Conservation (phyloP, 37 sponge, comb jelly and placozoan species). For the Ianthella basta region DNA sequence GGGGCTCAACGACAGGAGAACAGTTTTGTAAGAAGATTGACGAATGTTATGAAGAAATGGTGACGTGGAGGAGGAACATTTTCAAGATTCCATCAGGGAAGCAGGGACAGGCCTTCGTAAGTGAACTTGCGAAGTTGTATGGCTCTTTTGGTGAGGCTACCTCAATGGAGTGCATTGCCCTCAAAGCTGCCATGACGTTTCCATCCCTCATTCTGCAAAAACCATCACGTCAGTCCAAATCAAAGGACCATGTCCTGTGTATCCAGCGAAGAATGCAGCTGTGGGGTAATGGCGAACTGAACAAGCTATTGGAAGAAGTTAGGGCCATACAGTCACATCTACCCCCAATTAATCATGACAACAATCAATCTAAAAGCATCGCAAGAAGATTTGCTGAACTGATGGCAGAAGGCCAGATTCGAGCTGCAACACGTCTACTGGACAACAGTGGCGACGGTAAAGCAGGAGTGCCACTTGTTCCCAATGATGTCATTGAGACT, state of each 20-base stretch:
- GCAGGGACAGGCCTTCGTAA: conserved; percentile 13
- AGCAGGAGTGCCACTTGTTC: neutral
- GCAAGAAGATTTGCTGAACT: conserved; percentile 16
- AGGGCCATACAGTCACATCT: conserved; percentile 24
- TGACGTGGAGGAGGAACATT: conserved; percentile 21
- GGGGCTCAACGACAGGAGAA: neutral
- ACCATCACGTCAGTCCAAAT: conserved; percentile 1
- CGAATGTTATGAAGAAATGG: conserved; percentile 13
- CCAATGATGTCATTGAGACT: neutral
- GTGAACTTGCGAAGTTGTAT: neutral
- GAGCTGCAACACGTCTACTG: neutral
- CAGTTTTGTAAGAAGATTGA: conserved; percentile 13
- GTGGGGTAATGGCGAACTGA: conserved; percentile 12
- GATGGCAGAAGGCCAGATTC: neutral
- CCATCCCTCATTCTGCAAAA: conserved; percentile 9
- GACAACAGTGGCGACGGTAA: neutral
- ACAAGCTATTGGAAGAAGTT: conserved; percentile 10
- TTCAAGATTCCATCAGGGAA: conserved; percentile 21
- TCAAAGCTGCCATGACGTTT: conserved; percentile 26
- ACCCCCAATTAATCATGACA: neutral
- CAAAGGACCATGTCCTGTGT: conserved; percentile 19
- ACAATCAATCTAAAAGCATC: conserved; percentile 3
- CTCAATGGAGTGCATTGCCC: conserved; percentile 18
- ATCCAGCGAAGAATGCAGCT: conserved; percentile 13
- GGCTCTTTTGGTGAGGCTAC: conserved; percentile 8